Evolutionary conservation across 2,113 vertebrate species (phyloP), one percentile per base, ranked within the genome.

Genomic region (Bagarius yarrelli): DNA sequence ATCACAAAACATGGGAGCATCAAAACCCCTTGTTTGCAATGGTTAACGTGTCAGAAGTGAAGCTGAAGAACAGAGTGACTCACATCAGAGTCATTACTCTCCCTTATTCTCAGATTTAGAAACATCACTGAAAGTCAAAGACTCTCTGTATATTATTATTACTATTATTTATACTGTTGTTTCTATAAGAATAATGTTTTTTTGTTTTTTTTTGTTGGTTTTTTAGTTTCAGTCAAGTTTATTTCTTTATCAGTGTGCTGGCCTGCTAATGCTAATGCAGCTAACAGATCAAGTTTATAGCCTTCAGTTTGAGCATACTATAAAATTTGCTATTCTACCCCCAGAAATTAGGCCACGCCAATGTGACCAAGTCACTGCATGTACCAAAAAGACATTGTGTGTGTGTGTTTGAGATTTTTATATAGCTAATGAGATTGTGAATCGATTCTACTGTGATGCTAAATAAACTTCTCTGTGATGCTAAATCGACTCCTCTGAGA

Each of bases 1-100:
- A 96, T 98, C 96, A 99, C 91, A 94, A 98, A 95, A 92, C 92
- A 98, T 98, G 94, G 95, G 92, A 96, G 96, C 95, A 96, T 21
- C n/a, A 66, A 36, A 57, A 15, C 9, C 97, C 95, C 91, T 92
- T 92, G 88, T 87, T 90, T 87, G 88, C 92, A 93, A 94, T 96
- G 94, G 97, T 98, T 98, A 98, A 96, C 97, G 94, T 93, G 93
- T 94, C 97, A 96, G 94, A 94, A 93, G 93, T 95, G 90, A 92
- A 89, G 92, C 93, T 92, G 90, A 93, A 94, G 90, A 88, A 72
- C 87, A 83, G 84, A 19, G 92, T 95, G 94, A 94, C 94, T 94
- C 93, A 94, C 89, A 92, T 8, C 6, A 6, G 1, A 19, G 9
- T 64, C 61, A 19, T 34, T 64, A 14, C 2, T 32, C 60, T 63